These are phyloP conservation scores for Brienomyrus longianalis DNA, from an alignment of 2,113 vertebrate genomes.

Conservation along the genomic window DNA sequence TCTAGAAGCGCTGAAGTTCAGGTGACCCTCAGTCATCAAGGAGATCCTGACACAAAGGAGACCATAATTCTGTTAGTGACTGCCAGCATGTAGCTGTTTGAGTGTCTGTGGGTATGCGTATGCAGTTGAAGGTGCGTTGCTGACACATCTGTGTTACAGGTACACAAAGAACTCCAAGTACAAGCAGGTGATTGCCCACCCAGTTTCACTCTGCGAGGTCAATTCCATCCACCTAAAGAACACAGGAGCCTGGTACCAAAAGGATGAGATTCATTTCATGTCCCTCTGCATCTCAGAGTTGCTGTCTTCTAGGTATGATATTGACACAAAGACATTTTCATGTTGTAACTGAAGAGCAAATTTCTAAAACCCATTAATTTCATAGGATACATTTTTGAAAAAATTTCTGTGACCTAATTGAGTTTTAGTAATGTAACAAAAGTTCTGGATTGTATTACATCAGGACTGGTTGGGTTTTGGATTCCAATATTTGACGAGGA, in stretches of 20 bases:
- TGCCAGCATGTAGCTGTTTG: background rate
- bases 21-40: constrained; percentile 46
- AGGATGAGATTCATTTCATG: constrained; percentile 53
- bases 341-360: background rate
- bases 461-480: background rate
- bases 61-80: constrained; percentile 54
- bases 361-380: background rate
- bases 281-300: constrained; percentile 57
- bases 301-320: constrained; percentile 40
- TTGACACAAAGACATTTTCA: background rate
- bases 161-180: constrained; percentile 38
- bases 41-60: constrained; percentile 28
- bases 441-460: background rate
- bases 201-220: constrained; percentile 48
- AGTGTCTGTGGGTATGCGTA: background rate
- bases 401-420: background rate
- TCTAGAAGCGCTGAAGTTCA: constrained; percentile 51
- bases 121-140: background rate
- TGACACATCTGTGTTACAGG: constrained; percentile 38
- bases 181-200: constrained; percentile 47
- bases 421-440: background rate
- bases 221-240: constrained; percentile 53
- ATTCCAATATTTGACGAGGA: background rate
- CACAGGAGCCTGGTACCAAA: constrained; percentile 53
- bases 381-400: background rate